Evolutionary conservation across 2,113 vertebrate genomes (phyloP).

Genomic region (Lampris incognitus): DNA sequence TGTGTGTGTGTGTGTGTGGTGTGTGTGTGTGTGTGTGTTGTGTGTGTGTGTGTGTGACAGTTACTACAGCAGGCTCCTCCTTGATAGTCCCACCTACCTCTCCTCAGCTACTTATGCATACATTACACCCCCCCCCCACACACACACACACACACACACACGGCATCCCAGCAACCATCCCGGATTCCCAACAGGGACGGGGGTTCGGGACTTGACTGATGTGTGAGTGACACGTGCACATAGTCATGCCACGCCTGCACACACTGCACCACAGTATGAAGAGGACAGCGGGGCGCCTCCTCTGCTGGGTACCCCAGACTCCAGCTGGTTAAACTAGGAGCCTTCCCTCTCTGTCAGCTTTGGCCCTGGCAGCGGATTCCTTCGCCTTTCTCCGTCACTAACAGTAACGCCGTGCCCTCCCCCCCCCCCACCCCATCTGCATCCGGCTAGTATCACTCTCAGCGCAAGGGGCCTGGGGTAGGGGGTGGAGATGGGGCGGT

Average conservation of each 20-base stretch:
- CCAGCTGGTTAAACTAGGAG: slow-evolving; percentile 56
- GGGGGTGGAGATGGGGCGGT: too few relatives aligned
- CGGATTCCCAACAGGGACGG: slow-evolving; percentile 9
- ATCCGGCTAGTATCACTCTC: not conserved
- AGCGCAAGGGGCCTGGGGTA: slow-evolving; percentile 7
- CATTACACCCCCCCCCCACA: slow-evolving; percentile 19
- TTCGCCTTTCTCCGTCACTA: slow-evolving; percentile 42
- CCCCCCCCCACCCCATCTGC: not conserved
- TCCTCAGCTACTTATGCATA: slow-evolving; percentile 28
- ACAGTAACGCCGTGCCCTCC: slow-evolving; percentile 41
- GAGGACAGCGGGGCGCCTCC: not conserved
- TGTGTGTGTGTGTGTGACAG: too few relatives aligned
- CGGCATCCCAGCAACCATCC: slow-evolving; percentile 10
- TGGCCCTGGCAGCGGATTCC: slow-evolving; percentile 49
- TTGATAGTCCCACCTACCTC: slow-evolving; percentile 5
- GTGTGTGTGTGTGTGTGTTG: too few relatives aligned
- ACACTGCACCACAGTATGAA: not conserved
- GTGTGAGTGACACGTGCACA: not conserved
- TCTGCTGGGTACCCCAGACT: slow-evolving; percentile 43
- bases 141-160: slow-evolving; percentile 10
- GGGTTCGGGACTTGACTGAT: slow-evolving; percentile 7
- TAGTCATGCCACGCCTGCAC: not conserved
- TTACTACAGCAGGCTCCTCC: slow-evolving; percentile 45
- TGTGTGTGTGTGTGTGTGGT: too few relatives aligned
- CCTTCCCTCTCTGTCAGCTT: slow-evolving; percentile 53